A percentile compares a stretch with the other conserved stretches of the same genome.
Conservation (phyloP, 2,113 vertebrate genomes). For the Gallinago undulata region DNA sequence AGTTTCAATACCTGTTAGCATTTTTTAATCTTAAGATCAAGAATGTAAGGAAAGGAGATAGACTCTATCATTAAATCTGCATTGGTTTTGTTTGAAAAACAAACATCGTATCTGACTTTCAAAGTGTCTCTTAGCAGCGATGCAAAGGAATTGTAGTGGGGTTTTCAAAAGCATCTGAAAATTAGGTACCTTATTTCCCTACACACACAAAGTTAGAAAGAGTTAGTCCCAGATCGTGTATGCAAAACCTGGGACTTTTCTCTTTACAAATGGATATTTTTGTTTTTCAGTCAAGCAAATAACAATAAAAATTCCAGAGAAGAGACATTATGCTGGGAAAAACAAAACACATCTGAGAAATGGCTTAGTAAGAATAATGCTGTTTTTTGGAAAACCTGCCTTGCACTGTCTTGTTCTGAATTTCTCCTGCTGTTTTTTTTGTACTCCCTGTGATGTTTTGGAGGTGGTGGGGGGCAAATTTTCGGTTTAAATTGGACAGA, state of each 20-base stretch:
- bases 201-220: background rate
- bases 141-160: background rate
- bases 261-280: background rate
- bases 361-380: accelerated
- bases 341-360: background rate
- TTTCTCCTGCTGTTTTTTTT: background rate
- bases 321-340: background rate
- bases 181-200: background rate
- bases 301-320: background rate
- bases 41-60: background rate
- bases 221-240: background rate
- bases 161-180: background rate
- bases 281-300: background rate
- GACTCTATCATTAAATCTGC: background rate
- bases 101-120: background rate
- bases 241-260: background rate
- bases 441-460: background rate
- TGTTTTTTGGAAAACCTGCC: background rate
- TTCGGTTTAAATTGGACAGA: background rate
- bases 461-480: background rate
- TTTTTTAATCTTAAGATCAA: background rate
- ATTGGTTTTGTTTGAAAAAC: background rate
- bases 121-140: background rate
- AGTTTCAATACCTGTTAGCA: background rate
- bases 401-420: accelerated